These are phyloP conservation scores for Geothlypis trichas DNA, from an alignment of 2,113 vertebrate genomes.

Conservation along the genomic window DNA sequence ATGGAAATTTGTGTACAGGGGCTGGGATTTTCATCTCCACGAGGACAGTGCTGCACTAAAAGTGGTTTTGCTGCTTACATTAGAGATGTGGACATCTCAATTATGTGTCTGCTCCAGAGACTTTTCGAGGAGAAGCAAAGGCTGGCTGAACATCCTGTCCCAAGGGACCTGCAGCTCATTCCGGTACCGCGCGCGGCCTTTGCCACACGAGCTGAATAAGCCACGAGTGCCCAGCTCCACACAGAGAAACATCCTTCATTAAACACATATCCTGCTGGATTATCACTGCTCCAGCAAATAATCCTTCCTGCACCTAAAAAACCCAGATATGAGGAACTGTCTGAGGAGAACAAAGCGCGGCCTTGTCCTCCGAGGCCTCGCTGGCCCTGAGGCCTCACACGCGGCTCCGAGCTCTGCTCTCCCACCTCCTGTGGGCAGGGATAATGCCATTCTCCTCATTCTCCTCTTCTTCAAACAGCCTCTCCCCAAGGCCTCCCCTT, in stretches of 20 bases:
- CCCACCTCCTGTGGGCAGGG: not conserved
- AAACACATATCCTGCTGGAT: not conserved
- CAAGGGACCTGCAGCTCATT: not conserved
- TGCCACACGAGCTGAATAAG: not conserved
- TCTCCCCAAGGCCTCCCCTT: not conserved
- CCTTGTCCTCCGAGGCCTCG: not conserved
- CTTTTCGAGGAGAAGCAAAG: not conserved
- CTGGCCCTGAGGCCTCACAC: not conserved
- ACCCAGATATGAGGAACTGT: not conserved
- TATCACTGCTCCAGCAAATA: not conserved
- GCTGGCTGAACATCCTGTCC: not conserved
- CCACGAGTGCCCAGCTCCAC: not conserved
- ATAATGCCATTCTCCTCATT: not conserved
- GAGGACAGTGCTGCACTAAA: not conserved
- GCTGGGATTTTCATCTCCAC: not conserved
- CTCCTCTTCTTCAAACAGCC: not conserved
- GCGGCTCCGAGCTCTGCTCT: not conserved
- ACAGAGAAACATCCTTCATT: not conserved
- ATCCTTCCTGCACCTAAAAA: not conserved
- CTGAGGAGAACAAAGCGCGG: not conserved
- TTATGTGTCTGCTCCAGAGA: not conserved
- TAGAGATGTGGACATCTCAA: not conserved
- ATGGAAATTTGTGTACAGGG: not conserved
- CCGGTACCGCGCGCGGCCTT: not conserved
- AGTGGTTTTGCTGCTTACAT: not conserved